phyloP scores from a whole-genome alignment of 2,797 vertebrate genomes.

The Sphenopsis melanotis region DNA sequence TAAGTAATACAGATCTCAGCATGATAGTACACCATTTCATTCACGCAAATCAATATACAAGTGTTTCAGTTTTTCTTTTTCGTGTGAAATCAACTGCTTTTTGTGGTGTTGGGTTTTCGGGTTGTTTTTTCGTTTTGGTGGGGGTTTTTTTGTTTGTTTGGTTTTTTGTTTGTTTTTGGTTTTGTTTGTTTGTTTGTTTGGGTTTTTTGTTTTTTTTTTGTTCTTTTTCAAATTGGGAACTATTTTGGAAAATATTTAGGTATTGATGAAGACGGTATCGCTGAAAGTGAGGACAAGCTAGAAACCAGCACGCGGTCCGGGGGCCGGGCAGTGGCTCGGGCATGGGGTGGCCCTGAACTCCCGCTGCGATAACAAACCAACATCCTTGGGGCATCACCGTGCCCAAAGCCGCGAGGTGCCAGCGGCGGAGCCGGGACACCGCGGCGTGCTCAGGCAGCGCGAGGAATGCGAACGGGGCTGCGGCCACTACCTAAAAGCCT shows the following conservation, averaged over 20 bases:
- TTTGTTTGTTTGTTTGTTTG: no score
- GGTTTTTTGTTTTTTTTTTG: no score
- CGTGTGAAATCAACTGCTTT: background rate
- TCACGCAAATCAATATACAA: background rate
- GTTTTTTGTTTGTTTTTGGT: background rate
- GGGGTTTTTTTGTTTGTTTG: no score
- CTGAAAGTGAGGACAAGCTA: accelerated
- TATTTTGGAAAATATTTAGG: background rate
- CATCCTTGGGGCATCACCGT: accelerated
- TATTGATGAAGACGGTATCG: accelerated
- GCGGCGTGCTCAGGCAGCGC: accelerated
- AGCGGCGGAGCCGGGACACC: background rate
- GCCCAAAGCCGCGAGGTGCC: background rate
- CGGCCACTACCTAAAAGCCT: accelerated
- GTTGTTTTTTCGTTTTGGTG: no score
- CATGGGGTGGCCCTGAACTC: accelerated
- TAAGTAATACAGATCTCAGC: background rate
- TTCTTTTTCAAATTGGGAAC: accelerated
- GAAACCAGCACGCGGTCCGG: background rate
- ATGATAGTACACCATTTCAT: background rate
- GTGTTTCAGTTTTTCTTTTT: accelerated
- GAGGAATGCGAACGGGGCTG: accelerated
- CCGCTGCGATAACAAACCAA: accelerated
- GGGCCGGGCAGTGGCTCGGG: background rate
- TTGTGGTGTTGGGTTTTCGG: no score